Base-by-base conservation (phyloP, 1,140 invertebrate species). In the Nixonia krombeini region DNA sequence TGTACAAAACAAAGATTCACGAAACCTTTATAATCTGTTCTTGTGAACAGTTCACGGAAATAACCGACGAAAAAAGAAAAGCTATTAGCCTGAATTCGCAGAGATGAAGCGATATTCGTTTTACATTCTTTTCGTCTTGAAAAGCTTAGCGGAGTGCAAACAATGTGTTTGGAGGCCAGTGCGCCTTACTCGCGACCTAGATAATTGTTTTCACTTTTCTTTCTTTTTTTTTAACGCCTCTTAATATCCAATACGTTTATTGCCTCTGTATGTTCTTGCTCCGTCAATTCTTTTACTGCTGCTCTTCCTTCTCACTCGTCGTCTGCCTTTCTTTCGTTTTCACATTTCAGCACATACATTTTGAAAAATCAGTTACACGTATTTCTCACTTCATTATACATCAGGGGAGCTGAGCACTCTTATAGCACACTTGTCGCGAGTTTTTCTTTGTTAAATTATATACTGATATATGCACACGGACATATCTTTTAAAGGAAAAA, bases 141-240 rank as follows among this genome's bases (percentile, higher is more conserved):
- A 81, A 85, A 83, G 82, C 81, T 84, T 81, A 85, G 83, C 80
- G 85, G 89, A 89, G 89, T 92, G 91, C 91, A 93, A 93, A 93
- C 92, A 93, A 93, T 93, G 91, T 92, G 92, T 91, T 90, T 92
- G 91, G 91, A 90, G 90, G 91, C 91, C 91, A 91, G 90, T 90
- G 87, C 87, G 87, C 86, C 86, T 57, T 68, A 73, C 67, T 67
- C 70, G 66, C 71, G 58, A 70, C 65, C 46, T 49, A 37, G 53
- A 47, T 33, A 55, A 66, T 72, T 53, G 53, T 59, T 40, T 73
- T 61, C 57, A 51, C 25, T 63, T 61, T n/a, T n/a, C n/a, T n/a
- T n/a, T n/a, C n/a, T n/a, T n/a, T n/a, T n/a, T n/a, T n/a, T n/a
- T n/a, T n/a, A n/a, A n/a, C 50, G 61, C 63, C 56, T 63, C 55